Conservation (phyloP, 2,113 vertebrate species). For the Ranitomeya variabilis region DNA sequence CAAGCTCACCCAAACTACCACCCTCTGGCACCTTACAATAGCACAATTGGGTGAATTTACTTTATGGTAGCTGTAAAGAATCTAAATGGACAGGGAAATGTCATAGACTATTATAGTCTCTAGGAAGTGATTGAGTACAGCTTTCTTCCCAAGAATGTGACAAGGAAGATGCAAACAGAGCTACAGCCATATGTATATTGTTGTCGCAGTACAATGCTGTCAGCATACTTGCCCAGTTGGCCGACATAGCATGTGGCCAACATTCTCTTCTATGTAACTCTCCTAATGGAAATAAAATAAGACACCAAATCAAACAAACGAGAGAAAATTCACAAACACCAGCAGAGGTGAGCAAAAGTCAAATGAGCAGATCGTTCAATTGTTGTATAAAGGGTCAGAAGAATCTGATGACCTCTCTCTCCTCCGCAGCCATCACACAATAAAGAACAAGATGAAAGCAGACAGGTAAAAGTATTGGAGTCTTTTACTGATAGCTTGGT, state of each 20-base stretch:
- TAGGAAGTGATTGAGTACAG: too few relatives aligned
- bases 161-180: too few relatives aligned
- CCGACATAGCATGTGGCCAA: background rate
- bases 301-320: background rate
- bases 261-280: background rate
- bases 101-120: too few relatives aligned
- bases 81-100: too few relatives aligned
- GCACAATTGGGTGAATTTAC: too few relatives aligned
- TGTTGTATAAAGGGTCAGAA: conserved; percentile 31
- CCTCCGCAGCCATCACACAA: conserved; percentile 9
- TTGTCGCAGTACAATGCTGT: too few relatives aligned
- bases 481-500: conserved; percentile 19
- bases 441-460: conserved; percentile 32
- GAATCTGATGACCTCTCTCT: conserved; percentile 32
- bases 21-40: too few relatives aligned
- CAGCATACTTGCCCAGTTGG: background rate
- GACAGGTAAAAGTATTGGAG: conserved; percentile 39
- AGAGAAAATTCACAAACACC: background rate
- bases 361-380: conserved; percentile 34
- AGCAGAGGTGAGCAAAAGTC: conserved; percentile 12
- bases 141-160: too few relatives aligned
- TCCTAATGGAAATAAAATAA: background rate
- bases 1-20: too few relatives aligned
- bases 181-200: too few relatives aligned
- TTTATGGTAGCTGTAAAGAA: too few relatives aligned